Evolutionary conservation across 1,140 invertebrate genomes (phyloP).

Genomic region (Heliconius himera): DNA sequence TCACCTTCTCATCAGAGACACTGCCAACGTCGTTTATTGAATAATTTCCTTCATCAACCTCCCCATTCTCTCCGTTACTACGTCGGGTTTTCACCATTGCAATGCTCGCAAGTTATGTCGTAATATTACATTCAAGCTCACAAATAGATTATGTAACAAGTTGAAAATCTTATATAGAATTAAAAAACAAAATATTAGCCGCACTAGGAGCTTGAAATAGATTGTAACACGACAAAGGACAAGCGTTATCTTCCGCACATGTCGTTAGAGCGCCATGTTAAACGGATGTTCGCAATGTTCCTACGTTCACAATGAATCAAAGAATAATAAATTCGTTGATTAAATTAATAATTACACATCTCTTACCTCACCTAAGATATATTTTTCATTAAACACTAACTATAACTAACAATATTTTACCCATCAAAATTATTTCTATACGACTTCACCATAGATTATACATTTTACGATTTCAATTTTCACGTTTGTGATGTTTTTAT

Average conservation of each 20-base stretch:
- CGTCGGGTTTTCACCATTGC: conserved; percentile 81
- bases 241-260: conserved; percentile 75
- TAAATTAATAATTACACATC: conserved; percentile 50
- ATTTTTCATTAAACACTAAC: conserved; percentile 49
- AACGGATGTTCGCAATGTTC: conserved; percentile 54
- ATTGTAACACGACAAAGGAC: conserved; percentile 66
- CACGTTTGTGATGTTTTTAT: conserved; percentile 73
- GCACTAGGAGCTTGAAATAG: conserved; percentile 51
- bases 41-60: conserved; percentile 78
- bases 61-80: conserved; percentile 80
- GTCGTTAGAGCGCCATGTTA: conserved; percentile 78
- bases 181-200: conserved; percentile 49
- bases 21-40: conserved; percentile 75
- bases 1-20: conserved; percentile 80
- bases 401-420: conserved; percentile 40
- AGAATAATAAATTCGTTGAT: conserved; percentile 52
- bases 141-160: conserved; percentile 62
- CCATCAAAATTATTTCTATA: conserved; percentile 46
- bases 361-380: conserved; percentile 54
- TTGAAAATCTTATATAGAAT: conserved; percentile 52
- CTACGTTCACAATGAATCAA: conserved; percentile 53
- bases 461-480: conserved; percentile 23
- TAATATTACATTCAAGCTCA: conserved; percentile 60
- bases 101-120: conserved; percentile 54
- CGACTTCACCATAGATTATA: conserved; percentile 14